A percentile compares a stretch with the other conserved stretches of the same genome.
These are phyloP conservation scores for Rhodeus uyekii DNA, from an alignment of 2,797 vertebrate genomes.

Conservation along the genomic window DNA sequence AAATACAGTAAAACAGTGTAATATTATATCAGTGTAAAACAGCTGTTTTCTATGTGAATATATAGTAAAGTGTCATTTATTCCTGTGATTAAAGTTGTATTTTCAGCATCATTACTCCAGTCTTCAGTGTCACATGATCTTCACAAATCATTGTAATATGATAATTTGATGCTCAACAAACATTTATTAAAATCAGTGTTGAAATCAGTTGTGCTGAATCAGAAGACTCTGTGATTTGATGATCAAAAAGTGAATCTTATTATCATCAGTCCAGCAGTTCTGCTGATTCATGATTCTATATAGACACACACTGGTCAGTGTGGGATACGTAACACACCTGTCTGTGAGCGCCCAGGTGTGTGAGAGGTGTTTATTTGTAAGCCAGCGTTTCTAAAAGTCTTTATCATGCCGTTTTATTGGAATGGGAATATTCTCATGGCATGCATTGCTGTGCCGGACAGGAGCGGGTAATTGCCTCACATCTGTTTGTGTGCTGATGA, in stretches of 20 bases:
- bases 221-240: too few species aligned
- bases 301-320: not conserved
- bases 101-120: too few species aligned
- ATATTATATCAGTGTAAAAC: too few species aligned
- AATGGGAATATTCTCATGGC: conserved; percentile 22
- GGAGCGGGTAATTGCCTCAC: conserved; percentile 68
- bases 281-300: not conserved
- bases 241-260: too few species aligned
- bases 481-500: conserved; percentile 72
- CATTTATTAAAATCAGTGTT: too few species aligned
- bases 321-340: not conserved
- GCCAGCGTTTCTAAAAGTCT: not conserved
- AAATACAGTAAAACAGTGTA: too few species aligned
- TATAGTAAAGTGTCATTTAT: too few species aligned
- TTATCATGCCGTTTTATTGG: conserved; percentile 8
- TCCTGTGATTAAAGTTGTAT: too few species aligned
- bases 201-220: too few species aligned
- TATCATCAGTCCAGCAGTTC: not conserved
- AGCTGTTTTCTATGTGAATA: too few species aligned
- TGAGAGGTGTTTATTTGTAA: not conserved
- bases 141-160: not conserved
- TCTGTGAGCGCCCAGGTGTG: not conserved
- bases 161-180: not conserved
- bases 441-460: conserved; percentile 31
- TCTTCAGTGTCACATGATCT: not conserved